A percentile compares a stretch with the other conserved stretches of the same genome.
These are phyloP conservation scores for Dreissena rostriformis DNA, from an alignment of 1,140 invertebrate genomes.

Conservation along the genomic window DNA sequence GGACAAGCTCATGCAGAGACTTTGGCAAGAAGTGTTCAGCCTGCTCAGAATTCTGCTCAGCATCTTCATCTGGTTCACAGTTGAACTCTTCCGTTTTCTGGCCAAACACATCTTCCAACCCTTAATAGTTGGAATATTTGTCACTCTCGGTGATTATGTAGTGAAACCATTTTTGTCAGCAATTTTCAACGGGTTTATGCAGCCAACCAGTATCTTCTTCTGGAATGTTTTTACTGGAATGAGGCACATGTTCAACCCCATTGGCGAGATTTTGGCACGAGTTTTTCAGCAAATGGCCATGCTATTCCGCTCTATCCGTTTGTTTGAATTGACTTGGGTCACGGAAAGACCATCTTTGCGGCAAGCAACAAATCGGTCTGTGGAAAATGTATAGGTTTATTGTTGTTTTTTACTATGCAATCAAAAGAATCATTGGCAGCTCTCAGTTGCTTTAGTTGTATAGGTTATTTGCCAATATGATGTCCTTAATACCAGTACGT, in stretches of 20 bases:
- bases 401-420: too few species aligned
- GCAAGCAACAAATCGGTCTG: too few species aligned
- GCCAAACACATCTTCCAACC: constrained; percentile 62
- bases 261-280: constrained; percentile 59
- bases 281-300: constrained; percentile 62
- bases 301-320: constrained; percentile 57
- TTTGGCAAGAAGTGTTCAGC: constrained; percentile 67
- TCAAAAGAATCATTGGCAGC: too few species aligned
- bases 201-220: constrained; percentile 61
- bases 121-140: constrained; percentile 60
- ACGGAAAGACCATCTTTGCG: neutral
- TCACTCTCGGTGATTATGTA: constrained; percentile 63
- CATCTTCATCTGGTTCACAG: constrained; percentile 59
- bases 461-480: too few species aligned
- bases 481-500: too few species aligned
- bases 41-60: constrained; percentile 61
- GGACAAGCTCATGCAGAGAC: constrained; percentile 57
- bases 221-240: constrained; percentile 63
- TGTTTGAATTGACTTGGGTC: constrained; percentile 50
- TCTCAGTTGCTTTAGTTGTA: too few species aligned
- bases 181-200: constrained; percentile 67
- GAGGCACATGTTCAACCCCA: constrained; percentile 63
- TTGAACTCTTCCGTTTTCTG: constrained; percentile 63
- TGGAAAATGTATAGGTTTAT: too few species aligned
- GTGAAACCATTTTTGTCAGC: constrained; percentile 67